A percentile compares a stretch with the other conserved stretches of the same genome.
These are phyloP conservation scores for Cyanocitta stelleri DNA, from an alignment of 2,113 vertebrate genomes.

Conservation along the genomic window DNA sequence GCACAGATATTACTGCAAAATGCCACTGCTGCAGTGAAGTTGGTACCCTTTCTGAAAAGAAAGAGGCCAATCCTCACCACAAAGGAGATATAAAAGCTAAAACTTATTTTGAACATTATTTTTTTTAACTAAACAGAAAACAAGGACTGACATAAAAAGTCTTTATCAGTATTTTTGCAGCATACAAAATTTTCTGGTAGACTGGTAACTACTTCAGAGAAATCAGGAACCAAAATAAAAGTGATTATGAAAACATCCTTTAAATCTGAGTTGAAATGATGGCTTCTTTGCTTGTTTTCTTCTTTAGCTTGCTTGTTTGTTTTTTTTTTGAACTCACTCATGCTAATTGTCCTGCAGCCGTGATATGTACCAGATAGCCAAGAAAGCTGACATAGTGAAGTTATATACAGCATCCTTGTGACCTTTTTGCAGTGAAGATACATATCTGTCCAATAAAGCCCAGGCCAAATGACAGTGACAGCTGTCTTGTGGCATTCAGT, in stretches of 20 bases:
- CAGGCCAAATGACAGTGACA: constrained; percentile 85
- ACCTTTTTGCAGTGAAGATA: constrained; percentile 69
- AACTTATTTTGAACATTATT: neutral
- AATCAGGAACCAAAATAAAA: neutral
- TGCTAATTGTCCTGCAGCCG: constrained; percentile 52
- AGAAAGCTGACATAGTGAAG: constrained; percentile 67
- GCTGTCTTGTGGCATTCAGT: constrained; percentile 78
- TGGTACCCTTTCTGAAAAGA: neutral
- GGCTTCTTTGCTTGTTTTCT: neutral
- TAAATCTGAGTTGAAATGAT: neutral
- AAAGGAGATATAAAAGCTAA: neutral
- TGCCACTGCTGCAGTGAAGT: neutral
- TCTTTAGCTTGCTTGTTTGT: neutral
- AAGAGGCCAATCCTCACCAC: neutral
- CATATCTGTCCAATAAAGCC: constrained; percentile 74
- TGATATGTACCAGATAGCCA: constrained; percentile 50
- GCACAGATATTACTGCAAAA: neutral
- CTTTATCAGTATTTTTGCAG: neutral
- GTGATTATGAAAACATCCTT: neutral
- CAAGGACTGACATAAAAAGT: neutral
- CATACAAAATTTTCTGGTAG: neutral
- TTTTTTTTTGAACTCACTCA: constrained; percentile 8
- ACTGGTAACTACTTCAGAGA: neutral
- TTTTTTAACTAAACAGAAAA: neutral
- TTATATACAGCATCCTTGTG: constrained; percentile 64